Conservation (phyloP, 53 echinoderm and acorn worm genomes). For the Glandiceps talaboti region DNA sequence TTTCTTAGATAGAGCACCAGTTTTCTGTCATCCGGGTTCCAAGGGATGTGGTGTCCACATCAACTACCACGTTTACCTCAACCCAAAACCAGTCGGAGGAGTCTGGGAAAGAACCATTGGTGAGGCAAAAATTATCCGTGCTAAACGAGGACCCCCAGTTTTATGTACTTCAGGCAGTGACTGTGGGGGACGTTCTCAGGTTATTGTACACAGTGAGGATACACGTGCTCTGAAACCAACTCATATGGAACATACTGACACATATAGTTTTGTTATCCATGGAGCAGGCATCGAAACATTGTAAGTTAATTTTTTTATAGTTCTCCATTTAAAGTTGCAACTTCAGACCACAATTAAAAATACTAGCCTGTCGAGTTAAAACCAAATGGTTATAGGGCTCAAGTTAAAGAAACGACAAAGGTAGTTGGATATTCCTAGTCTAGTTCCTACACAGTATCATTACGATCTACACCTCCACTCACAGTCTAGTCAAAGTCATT, state of each 20-base stretch:
- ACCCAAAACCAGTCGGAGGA: background rate
- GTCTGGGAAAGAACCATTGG: background rate
- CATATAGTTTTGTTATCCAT: background rate
- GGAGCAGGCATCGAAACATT: background rate
- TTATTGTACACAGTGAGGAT: background rate
- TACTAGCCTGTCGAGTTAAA: no score
- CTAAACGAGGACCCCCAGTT: background rate
- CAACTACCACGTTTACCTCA: background rate
- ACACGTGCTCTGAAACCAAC: background rate
- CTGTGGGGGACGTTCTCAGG: background rate
- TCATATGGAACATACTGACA: background rate
- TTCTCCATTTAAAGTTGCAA: no score
- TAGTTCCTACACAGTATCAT: no score
- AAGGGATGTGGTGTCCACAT: background rate
- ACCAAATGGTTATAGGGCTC: no score
- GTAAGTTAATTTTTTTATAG: no score
- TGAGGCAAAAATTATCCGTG: background rate
- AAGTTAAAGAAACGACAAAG: no score
- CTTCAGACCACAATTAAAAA: no score
- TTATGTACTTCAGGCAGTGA: background rate
- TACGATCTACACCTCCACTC: no score
- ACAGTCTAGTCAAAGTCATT: no score
- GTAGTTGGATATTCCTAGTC: no score
- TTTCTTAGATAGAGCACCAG: background rate
- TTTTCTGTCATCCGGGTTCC: background rate